Evolutionary conservation across 2,888 invertebrate species (phyloP).

Genomic region (Apotomis capreana): DNA sequence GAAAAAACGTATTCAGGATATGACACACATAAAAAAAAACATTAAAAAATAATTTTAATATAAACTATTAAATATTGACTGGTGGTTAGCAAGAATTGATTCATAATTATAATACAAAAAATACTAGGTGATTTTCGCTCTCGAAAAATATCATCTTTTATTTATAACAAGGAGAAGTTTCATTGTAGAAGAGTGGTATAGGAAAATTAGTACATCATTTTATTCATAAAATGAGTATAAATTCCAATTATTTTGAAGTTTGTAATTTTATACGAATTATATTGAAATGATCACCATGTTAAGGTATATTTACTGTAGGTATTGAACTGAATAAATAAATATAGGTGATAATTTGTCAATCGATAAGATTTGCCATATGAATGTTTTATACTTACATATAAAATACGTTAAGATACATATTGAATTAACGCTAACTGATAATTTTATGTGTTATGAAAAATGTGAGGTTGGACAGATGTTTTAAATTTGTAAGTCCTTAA

Average conservation of each 20-base stretch:
- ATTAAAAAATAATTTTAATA: slow-evolving; percentile 23
- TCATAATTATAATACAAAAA: slow-evolving; percentile 41
- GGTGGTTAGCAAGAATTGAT: slow-evolving; percentile 38
- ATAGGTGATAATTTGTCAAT: too few relatives aligned
- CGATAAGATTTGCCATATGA: too few relatives aligned
- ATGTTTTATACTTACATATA: too few relatives aligned
- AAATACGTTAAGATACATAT: too few relatives aligned
- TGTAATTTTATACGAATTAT: not conserved
- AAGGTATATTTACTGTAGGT: not conserved
- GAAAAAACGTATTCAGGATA: not conserved
- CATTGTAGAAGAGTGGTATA: not conserved
- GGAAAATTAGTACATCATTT: slow-evolving; percentile 11
- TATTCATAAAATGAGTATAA: slow-evolving; percentile 16
- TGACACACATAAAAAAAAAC: not conserved
- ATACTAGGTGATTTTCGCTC: slow-evolving; percentile 33
- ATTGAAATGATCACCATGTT: not conserved
- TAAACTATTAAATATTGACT: slow-evolving; percentile 37
- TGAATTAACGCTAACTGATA: too few relatives aligned
- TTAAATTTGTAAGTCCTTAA: too few relatives aligned
- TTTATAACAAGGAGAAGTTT: not conserved
- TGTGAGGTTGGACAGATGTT: too few relatives aligned
- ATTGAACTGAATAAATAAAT: too few relatives aligned
- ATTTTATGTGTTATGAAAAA: too few relatives aligned
- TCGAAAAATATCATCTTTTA: not conserved
- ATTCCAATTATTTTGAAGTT: not conserved